Percentiles rank a stretch among this genome's conserved stretches.
Evolutionary conservation across 2,888 invertebrate genomes (phyloP).

Genomic region (Apoda limacodes): DNA sequence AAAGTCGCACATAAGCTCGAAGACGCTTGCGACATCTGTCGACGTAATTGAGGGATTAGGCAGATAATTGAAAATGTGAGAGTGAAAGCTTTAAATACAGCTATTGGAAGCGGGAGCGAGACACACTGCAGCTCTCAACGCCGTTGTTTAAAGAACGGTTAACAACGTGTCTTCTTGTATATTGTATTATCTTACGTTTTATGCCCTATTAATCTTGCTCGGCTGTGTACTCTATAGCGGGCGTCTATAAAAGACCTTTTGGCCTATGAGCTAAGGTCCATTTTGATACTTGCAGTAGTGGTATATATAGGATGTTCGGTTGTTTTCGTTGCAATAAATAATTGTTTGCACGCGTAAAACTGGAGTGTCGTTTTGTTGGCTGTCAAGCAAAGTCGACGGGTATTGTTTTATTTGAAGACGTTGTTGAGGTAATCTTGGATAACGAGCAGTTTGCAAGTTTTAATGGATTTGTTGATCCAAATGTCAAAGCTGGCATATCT

Average conservation of each 20-base stretch:
- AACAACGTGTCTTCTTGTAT: slow-evolving; percentile 77
- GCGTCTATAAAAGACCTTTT: too few species aligned
- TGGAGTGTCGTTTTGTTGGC: slow-evolving; percentile 41
- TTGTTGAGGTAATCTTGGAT: slow-evolving; percentile 54
- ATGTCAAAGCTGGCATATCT: too few species aligned
- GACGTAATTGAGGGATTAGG: slow-evolving; percentile 76
- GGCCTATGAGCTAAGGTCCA: slow-evolving; percentile 26
- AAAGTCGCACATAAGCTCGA: slow-evolving; percentile 66
- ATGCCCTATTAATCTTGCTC: slow-evolving; percentile 68
- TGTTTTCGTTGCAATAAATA: slow-evolving; percentile 61
- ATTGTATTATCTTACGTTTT: slow-evolving; percentile 70
- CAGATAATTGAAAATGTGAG: slow-evolving; percentile 74
- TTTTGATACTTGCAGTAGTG: slow-evolving; percentile 22
- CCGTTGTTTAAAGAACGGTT: slow-evolving; percentile 64
- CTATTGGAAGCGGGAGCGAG: slow-evolving; percentile 34
- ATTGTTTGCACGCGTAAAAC: slow-evolving; percentile 65
- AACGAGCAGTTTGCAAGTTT: slow-evolving; percentile 35
- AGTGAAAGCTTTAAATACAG: slow-evolving; percentile 33
- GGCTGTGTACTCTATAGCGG: too few species aligned
- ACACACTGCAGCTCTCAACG: slow-evolving; percentile 35
- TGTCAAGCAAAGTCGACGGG: slow-evolving; percentile 21
- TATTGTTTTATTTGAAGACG: slow-evolving; percentile 48
- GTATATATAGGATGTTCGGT: slow-evolving; percentile 38
- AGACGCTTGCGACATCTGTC: slow-evolving; percentile 71
- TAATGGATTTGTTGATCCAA: slow-evolving; percentile 24